These are phyloP conservation scores for Sceloporus undulatus DNA, from an alignment of 2,113 vertebrate genomes.

Conservation along the genomic window DNA sequence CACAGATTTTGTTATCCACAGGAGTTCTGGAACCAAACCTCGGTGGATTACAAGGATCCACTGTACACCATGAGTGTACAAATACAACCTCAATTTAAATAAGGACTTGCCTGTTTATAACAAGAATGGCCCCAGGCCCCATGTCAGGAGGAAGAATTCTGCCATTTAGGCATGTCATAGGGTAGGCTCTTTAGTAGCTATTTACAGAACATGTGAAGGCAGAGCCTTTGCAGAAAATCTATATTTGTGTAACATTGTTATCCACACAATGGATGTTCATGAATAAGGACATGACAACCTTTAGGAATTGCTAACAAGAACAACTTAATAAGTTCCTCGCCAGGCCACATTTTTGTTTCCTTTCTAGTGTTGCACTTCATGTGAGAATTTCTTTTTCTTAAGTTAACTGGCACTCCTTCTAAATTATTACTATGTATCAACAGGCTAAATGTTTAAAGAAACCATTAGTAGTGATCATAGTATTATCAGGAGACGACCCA, in stretches of 20 bases:
- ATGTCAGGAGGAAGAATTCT: no score
- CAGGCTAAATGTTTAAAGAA: constrained; percentile 1
- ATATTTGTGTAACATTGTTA: background rate
- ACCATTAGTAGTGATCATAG: background rate
- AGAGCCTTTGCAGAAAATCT: background rate
- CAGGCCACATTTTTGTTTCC: background rate
- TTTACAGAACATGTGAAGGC: background rate
- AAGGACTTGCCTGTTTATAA: no score
- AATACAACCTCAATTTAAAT: no score
- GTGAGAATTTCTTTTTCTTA: background rate
- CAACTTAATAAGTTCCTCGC: background rate
- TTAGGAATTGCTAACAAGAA: background rate
- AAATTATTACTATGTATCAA: background rate
- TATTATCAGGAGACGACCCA: background rate
- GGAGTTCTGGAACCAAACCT: no score
- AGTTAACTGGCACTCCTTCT: background rate
- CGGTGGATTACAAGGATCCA: no score
- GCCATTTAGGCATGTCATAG: no score
- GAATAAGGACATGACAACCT: background rate
- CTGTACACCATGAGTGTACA: no score
- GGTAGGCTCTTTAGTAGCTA: background rate
- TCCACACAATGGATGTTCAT: background rate
- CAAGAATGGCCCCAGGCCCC: no score
- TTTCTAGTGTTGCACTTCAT: background rate
- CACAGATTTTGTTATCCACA: no score